Conservation (phyloP, 2,113 vertebrate genomes). For the Ariopsis seemanni region DNA sequence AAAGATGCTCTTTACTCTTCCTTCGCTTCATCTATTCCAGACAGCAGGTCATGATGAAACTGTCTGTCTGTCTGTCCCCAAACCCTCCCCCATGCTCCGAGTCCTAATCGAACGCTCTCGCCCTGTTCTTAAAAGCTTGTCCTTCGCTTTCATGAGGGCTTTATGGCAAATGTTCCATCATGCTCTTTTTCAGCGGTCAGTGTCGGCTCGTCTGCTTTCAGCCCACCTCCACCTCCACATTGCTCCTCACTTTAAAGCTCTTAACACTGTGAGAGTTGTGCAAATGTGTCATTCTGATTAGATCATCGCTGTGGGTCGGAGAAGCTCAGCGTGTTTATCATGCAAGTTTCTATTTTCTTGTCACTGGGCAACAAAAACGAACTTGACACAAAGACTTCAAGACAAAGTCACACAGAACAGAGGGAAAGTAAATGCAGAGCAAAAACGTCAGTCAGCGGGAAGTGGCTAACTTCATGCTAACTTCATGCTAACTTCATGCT, state of each 20-base stretch:
- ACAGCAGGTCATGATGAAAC: neutral
- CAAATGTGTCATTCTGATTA: conserved; percentile 2
- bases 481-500: neutral
- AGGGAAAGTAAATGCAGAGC: neutral
- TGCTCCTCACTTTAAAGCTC: neutral
- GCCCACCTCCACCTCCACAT: neutral
- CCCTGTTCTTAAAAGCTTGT: conserved; percentile 7
- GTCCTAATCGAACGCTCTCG: neutral
- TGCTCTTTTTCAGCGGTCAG: neutral
- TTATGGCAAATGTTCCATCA: neutral
- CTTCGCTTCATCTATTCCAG: conserved; percentile 14
- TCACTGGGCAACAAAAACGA: neutral
- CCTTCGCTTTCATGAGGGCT: conserved; percentile 34
- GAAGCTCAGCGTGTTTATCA: conserved; percentile 15
- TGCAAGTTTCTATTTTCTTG: neutral
- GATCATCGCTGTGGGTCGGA: conserved; percentile 11
- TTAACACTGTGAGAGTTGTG: conserved; percentile 7
- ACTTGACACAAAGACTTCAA: neutral
- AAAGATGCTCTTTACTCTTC: neutral
- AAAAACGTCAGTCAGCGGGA: neutral
- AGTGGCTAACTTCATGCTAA: neutral
- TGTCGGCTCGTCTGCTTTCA: neutral
- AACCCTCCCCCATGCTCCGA: neutral
- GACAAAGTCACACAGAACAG: neutral
- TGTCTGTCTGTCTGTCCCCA: neutral